A percentile compares a stretch with the other conserved stretches of the same genome.
Evolutionary conservation across 2,113 vertebrate species (phyloP).

Genomic region (Axis porcinus): DNA sequence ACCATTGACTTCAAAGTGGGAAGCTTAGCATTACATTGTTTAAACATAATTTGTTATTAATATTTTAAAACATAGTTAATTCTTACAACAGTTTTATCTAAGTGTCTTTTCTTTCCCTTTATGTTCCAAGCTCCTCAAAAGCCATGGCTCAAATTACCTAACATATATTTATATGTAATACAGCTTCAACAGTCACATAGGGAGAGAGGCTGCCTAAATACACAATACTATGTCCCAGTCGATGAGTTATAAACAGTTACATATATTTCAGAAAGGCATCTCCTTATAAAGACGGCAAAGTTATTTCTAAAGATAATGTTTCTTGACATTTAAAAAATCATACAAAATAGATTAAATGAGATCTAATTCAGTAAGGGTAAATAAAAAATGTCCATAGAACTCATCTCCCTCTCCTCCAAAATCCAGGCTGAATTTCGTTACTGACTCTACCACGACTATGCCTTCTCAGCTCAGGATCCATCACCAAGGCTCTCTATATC

Average conservation of each 20-base stretch:
- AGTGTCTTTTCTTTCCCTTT: not conserved
- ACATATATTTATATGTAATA: not conserved
- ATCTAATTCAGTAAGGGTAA: not conserved
- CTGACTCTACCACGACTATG: not conserved
- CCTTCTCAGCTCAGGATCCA: not conserved
- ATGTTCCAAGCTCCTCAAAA: not conserved
- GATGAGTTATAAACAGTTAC: conserved; percentile 22
- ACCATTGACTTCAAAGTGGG: not conserved
- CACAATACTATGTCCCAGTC: not conserved
- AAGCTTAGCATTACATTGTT: not conserved
- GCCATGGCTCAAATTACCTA: not conserved
- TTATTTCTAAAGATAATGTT: not conserved
- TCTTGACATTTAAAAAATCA: not conserved
- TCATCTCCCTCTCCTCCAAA: not conserved
- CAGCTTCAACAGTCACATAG: not conserved
- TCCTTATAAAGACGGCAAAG: not conserved
- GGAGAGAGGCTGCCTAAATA: not conserved
- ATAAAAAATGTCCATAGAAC: not conserved
- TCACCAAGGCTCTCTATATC: not conserved
- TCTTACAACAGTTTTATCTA: not conserved
- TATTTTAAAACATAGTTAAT: not conserved
- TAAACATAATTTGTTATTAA: not conserved
- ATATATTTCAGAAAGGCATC: not conserved
- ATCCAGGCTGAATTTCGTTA: not conserved
- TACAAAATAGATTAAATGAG: not conserved